Percentiles rank a stretch among this genome's conserved stretches.
Conservation (phyloP, 1,140 invertebrate species). For the Aphelenchoides fujianensis region DNA sequence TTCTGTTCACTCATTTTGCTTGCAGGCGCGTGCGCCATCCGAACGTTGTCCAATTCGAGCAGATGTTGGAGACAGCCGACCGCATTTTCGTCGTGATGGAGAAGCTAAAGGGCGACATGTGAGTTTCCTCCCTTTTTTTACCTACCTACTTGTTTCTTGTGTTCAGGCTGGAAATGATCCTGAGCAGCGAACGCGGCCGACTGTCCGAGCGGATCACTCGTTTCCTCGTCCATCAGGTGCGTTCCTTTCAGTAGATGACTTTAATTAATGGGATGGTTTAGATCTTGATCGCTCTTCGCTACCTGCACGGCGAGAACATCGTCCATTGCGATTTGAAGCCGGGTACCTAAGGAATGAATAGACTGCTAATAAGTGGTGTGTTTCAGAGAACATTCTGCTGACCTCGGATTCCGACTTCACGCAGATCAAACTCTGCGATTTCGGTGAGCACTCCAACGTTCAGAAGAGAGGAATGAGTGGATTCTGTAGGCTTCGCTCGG, state of each 20-base stretch:
- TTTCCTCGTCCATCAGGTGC: constrained; percentile 87
- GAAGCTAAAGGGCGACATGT: constrained; percentile 80
- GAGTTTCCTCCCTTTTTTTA: too few relatives aligned
- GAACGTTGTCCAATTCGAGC: constrained; percentile 70
- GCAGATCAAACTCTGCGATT: constrained; percentile 66
- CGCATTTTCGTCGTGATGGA: constrained; percentile 70
- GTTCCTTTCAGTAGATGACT: constrained; percentile 8
- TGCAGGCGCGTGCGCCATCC: constrained; percentile 59
- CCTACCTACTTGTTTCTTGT: too few relatives aligned
- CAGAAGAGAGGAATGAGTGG: too few relatives aligned
- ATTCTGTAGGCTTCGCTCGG: constrained; percentile 90
- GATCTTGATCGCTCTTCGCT: constrained; percentile 90
- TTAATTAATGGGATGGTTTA: constrained; percentile 66
- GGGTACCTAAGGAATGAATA: too few relatives aligned
- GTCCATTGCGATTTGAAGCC: constrained; percentile 76
- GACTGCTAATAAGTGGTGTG: too few relatives aligned
- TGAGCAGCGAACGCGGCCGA: constrained; percentile 81
- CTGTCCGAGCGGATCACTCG: constrained; percentile 90
- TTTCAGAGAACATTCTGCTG: constrained; percentile 83
- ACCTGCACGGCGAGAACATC: constrained; percentile 90
- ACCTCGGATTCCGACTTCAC: constrained; percentile 88
- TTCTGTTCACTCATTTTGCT: too few relatives aligned
- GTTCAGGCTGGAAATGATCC: constrained; percentile 99
- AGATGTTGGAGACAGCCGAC: constrained; percentile 97
- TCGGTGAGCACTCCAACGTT: too few relatives aligned